phyloP scores from a whole-genome alignment of 2,797 vertebrate genomes.

The Pterois miles region DNA sequence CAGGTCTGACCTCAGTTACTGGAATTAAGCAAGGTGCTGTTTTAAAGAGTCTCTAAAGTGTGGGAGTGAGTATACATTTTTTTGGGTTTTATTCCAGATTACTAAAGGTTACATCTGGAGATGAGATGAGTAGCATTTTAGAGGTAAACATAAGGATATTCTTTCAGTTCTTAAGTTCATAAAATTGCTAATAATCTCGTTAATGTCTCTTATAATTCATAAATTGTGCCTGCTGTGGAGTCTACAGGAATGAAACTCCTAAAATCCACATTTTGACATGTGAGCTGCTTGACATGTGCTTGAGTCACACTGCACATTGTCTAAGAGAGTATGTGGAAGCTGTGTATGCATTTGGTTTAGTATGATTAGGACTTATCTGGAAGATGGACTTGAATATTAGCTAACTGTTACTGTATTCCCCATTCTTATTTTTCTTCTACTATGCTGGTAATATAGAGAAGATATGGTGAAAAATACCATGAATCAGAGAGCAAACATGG shows the following conservation, averaged over 20 bases:
- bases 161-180: background rate
- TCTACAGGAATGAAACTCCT: background rate
- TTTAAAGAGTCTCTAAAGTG: constrained; percentile 60
- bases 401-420: background rate
- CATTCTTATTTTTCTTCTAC: background rate
- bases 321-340: background rate
- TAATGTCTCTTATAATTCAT: background rate
- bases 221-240: background rate
- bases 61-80: constrained; percentile 70
- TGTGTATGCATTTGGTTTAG: background rate
- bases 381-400: background rate
- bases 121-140: background rate
- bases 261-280: background rate
- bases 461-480: background rate
- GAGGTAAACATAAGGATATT: background rate
- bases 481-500: constrained; percentile 1
- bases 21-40: constrained; percentile 63
- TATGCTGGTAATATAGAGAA: background rate
- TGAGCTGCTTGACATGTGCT: constrained; percentile 48
- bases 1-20: constrained; percentile 64
- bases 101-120: background rate
- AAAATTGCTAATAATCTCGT: background rate
- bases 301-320: constrained; percentile 28
- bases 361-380: background rate
- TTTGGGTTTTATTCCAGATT: background rate